These are phyloP conservation scores for Coboldia fuscipes DNA, from an alignment of 1,140 invertebrate genomes.

Conservation along the genomic window DNA sequence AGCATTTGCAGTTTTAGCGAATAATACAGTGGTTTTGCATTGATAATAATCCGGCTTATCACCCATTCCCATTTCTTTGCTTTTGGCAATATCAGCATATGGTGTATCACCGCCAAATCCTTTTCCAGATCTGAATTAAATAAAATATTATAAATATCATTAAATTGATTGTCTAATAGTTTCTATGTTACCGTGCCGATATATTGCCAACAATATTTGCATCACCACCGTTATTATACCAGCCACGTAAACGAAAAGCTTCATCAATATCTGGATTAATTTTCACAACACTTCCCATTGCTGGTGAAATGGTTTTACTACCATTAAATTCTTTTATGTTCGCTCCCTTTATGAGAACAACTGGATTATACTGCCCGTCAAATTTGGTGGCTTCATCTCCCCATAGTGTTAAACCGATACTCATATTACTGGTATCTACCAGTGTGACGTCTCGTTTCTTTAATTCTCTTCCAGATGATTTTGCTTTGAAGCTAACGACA, in stretches of 20 bases:
- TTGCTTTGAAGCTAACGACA: slow-evolving; percentile 44
- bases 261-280: slow-evolving; percentile 79
- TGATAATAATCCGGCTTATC: slow-evolving; percentile 65
- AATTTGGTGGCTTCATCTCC: slow-evolving; percentile 67
- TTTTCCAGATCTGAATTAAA: not conserved
- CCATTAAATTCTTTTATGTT: slow-evolving; percentile 51
- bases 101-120: slow-evolving; percentile 21
- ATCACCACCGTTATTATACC: slow-evolving; percentile 65
- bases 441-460: slow-evolving; percentile 76
- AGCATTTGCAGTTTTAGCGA: slow-evolving; percentile 38
- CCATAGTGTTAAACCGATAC: slow-evolving; percentile 59
- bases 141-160: no score
- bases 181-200: slow-evolving; percentile 30
- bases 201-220: slow-evolving; percentile 34
- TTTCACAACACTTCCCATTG: slow-evolving; percentile 35
- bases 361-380: slow-evolving; percentile 46
- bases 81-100: no score
- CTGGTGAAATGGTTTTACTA: slow-evolving; percentile 30
- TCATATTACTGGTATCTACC: slow-evolving; percentile 63
- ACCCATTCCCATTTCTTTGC: slow-evolving; percentile 33
- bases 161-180: no score
- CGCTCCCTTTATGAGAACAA: slow-evolving; percentile 64
- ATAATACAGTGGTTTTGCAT: slow-evolving; percentile 40
- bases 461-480: slow-evolving; percentile 56
- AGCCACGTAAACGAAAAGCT: slow-evolving; percentile 65